Evolutionary conservation across 2,113 vertebrate genomes (phyloP).

Genomic region (Elanoides forficatus): DNA sequence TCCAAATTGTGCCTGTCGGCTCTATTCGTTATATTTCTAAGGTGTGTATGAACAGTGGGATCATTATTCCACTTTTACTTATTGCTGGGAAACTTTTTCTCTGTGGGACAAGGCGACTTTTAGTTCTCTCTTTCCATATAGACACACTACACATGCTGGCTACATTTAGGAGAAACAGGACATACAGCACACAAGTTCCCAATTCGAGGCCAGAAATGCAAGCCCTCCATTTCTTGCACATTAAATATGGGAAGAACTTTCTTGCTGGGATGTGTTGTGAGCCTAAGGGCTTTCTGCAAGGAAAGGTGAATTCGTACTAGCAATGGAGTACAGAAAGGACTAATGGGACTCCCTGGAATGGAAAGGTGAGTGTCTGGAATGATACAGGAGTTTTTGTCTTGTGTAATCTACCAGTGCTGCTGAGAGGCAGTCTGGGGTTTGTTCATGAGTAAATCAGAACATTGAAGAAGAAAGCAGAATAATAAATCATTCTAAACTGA

Average conservation of each 20-base stretch:
- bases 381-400: neutral
- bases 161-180: neutral
- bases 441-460: neutral
- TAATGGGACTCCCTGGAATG: neutral
- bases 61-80: neutral
- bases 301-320: neutral
- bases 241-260: neutral
- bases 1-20: neutral
- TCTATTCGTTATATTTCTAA: neutral
- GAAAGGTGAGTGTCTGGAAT: neutral
- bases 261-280: neutral
- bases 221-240: neutral
- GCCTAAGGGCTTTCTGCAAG: neutral
- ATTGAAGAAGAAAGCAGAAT: neutral
- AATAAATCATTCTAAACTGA: neutral
- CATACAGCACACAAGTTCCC: neutral
- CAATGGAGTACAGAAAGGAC: neutral
- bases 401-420: fast-evolving
- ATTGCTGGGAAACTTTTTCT: neutral
- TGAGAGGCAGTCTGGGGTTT: neutral
- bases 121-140: neutral
- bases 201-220: fast-evolving
- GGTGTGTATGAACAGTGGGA: neutral
- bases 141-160: neutral
- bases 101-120: neutral